Percentiles rank a stretch among this genome's conserved stretches.
Conservation (phyloP, 37 sponge, comb jelly and placozoan genomes). For the Mnemiopsis leidyi region DNA sequence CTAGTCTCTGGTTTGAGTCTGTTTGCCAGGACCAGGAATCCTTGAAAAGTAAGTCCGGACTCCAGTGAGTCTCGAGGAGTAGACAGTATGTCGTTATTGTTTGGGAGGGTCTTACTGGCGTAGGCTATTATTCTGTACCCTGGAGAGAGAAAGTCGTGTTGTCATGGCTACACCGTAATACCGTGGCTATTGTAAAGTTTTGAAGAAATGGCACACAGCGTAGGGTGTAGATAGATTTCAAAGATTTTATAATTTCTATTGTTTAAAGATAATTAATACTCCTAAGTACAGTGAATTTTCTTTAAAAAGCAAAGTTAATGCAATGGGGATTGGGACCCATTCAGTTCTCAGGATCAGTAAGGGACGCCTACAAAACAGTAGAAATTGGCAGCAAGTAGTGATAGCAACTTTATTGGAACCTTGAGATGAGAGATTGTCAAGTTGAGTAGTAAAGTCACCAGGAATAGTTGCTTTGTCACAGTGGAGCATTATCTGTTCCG, state of each 20-base stretch:
- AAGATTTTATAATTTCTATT: too few relatives aligned
- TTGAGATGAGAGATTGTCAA: neutral
- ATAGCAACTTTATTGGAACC: too few relatives aligned
- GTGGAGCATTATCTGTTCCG: neutral
- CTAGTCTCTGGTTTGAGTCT: constrained; percentile 80
- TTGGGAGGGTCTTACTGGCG: constrained; percentile 60
- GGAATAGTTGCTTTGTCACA: neutral
- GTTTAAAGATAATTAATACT: too few relatives aligned
- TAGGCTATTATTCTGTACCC: constrained; percentile 61
- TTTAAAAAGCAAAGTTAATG: too few relatives aligned
- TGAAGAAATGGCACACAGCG: neutral
- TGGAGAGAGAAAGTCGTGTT: too few relatives aligned
- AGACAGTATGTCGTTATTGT: neutral
- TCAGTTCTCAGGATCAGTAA: too few relatives aligned
- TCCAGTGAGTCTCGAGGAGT: constrained; percentile 72
- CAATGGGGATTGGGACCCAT: too few relatives aligned
- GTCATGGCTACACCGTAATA: too few relatives aligned
- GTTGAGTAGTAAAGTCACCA: neutral
- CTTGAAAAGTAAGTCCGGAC: constrained; percentile 77
- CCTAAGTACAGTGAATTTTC: too few relatives aligned
- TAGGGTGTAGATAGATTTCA: neutral
- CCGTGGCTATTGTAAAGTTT: too few relatives aligned
- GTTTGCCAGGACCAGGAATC: constrained; percentile 86
- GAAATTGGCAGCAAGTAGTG: too few relatives aligned
- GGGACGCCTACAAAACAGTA: too few relatives aligned